These are phyloP conservation scores for Patella pellucida DNA, from an alignment of 2,888 invertebrate genomes.

Conservation along the genomic window DNA sequence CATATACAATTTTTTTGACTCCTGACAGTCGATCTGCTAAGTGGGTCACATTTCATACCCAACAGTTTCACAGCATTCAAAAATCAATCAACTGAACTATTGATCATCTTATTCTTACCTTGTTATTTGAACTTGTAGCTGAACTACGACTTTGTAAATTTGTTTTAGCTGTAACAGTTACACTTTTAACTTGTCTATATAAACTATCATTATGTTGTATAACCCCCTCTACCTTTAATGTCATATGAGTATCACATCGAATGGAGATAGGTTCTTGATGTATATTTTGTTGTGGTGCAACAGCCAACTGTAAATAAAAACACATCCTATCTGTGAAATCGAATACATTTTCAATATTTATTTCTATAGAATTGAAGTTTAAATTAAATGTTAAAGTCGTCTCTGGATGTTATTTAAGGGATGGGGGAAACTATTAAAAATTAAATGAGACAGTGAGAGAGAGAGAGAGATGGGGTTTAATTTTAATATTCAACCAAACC, in stretches of 20 bases:
- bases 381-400: no score
- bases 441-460: no score
- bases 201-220: slow-evolving; percentile 78
- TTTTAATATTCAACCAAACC: no score
- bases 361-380: neutral
- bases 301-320: slow-evolving; percentile 75
- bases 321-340: neutral
- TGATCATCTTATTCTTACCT: slow-evolving; percentile 38
- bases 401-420: no score
- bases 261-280: slow-evolving; percentile 88
- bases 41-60: no score
- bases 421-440: no score
- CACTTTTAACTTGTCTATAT: slow-evolving; percentile 80
- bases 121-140: slow-evolving; percentile 40
- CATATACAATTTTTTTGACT: no score
- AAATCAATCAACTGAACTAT: no score
- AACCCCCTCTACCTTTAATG: slow-evolving; percentile 94
- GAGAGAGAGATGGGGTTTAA: no score
- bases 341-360: neutral
- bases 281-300: slow-evolving; percentile 84
- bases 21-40: no score
- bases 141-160: slow-evolving; percentile 70
- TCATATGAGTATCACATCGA: slow-evolving; percentile 85
- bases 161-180: slow-evolving; percentile 81
- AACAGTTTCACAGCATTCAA: no score